phyloP scores from a whole-genome alignment of 2,888 invertebrate genomes.

The Ectropis crepuscularia region DNA sequence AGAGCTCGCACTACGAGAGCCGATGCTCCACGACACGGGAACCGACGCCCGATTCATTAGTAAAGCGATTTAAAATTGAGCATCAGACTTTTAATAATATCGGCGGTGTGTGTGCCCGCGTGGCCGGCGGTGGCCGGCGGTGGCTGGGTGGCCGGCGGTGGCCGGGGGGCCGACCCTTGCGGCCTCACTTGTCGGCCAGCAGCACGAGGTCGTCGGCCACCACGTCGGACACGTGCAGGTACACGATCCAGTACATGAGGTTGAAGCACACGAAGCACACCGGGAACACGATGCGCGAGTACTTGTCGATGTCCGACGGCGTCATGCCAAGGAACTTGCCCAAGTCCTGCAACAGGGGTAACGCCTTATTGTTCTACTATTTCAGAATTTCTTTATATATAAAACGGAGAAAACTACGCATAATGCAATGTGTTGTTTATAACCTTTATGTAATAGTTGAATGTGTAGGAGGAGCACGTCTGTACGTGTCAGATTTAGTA shows the following conservation, averaged over 20 bases:
- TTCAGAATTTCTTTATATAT: too few relatives aligned
- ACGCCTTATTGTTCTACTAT: not conserved
- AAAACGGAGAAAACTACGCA: too few relatives aligned
- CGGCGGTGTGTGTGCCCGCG: conserved; percentile 30
- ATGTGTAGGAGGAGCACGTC: too few relatives aligned
- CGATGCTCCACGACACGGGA: too few relatives aligned
- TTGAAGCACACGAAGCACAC: conserved; percentile 99
- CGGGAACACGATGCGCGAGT: conserved; percentile 98
- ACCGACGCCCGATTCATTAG: conserved; percentile 33
- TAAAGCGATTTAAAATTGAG: conserved; percentile 49
- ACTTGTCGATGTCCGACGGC: conserved; percentile 98
- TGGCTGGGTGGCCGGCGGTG: not conserved
- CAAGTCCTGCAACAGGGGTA: conserved; percentile 85
- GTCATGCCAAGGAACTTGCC: conserved; percentile 95
- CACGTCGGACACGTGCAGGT: conserved; percentile 96
- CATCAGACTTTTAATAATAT: conserved; percentile 53
- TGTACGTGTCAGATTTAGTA: too few relatives aligned
- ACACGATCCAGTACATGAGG: conserved; percentile 98
- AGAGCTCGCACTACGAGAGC: too few relatives aligned
- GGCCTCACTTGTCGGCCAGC: conserved; percentile 79
- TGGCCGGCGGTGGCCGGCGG: conserved; percentile 10
- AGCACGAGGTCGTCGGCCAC: conserved; percentile 95
- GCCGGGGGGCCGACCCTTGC: conserved; percentile 7
- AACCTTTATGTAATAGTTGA: too few relatives aligned
- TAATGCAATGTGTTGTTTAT: too few relatives aligned